These are phyloP conservation scores for Phrixothrix hirtus DNA, from an alignment of 2,888 invertebrate genomes.

Conservation along the genomic window DNA sequence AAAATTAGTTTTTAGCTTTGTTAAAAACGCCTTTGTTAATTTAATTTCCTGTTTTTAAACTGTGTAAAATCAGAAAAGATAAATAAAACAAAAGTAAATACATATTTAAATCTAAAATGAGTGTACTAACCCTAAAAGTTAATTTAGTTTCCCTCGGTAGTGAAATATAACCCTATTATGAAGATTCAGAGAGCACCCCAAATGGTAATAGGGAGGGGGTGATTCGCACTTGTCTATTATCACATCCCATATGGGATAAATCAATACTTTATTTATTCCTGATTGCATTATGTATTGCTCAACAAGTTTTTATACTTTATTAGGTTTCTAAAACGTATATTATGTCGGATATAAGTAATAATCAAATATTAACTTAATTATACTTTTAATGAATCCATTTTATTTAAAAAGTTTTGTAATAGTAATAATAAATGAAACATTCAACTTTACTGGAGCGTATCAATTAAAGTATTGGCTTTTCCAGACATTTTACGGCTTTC, in stretches of 20 bases:
- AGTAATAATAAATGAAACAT: too few relatives aligned
- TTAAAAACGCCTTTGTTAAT: background rate
- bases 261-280: conserved; percentile 35
- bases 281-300: too few relatives aligned
- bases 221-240: conserved; percentile 38
- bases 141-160: conserved; percentile 38
- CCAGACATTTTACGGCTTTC: too few relatives aligned
- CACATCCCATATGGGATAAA: conserved; percentile 40
- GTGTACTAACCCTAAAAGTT: conserved; percentile 38
- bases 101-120: conserved; percentile 25
- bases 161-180: conserved; percentile 36
- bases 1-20: background rate
- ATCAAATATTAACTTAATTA: too few relatives aligned
- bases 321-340: too few relatives aligned
- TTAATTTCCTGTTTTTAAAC: too few relatives aligned
- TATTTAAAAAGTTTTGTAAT: too few relatives aligned
- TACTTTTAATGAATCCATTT: too few relatives aligned
- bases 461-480: too few relatives aligned
- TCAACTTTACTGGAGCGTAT: too few relatives aligned
- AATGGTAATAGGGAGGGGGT: conserved; percentile 33
- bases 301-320: too few relatives aligned
- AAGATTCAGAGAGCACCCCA: conserved; percentile 29
- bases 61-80: background rate
- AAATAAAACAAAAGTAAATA: conserved; percentile 6
- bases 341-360: too few relatives aligned